Evolutionary conservation across 2,888 invertebrate species (phyloP), one percentile per base, ranked within the genome.

Genomic region (Sepioteuthis lessoniana): DNA sequence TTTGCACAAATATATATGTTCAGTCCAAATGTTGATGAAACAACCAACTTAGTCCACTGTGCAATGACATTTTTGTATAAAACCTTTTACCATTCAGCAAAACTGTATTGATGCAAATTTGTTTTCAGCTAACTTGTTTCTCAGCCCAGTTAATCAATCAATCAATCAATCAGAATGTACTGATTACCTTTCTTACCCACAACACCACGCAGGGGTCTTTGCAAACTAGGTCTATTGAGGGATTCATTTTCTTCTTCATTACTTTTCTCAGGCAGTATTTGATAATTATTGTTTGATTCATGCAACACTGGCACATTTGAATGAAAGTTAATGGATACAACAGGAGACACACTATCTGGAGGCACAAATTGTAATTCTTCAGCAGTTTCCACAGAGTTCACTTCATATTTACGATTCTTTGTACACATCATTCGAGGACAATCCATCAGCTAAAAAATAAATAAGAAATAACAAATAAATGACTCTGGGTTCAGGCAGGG

Each of bases 281-380:
- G 76, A 13, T 13, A 76, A 16, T 19, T 3, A 19, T 76, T 76
- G 35, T 16, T 76, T 35, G 13, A 35, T 76, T 76, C 76, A n/a
- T 76, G 76, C 4, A n/a, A n/a, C n/a, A 3, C 76, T 76, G 76
- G 76, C 19, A 35, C 3, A 4, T n/a, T n/a, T n/a, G 76, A 35
- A 76, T 35, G 76, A 76, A 35, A 76, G 19, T 5, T 76, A 13
- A 31, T 92, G n/a, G 28, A 92, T 19, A 3, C 47, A n/a, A 92
- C 92, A 31, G 46, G 92, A 92, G 92, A n/a, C 7, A 46, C 46
- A 13, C n/a, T 42, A 35, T 38, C 42, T 21, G 92, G 46, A 16
- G 91, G 42, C 28, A 92, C 92, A 92, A 31, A 92, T 16, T 92
- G n/a, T 19, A 92, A n/a, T 47, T 46, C 92, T 13, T 92, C 92